Base-by-base conservation (phyloP, 2,113 vertebrate genomes). In the Vulpes vulpes region DNA sequence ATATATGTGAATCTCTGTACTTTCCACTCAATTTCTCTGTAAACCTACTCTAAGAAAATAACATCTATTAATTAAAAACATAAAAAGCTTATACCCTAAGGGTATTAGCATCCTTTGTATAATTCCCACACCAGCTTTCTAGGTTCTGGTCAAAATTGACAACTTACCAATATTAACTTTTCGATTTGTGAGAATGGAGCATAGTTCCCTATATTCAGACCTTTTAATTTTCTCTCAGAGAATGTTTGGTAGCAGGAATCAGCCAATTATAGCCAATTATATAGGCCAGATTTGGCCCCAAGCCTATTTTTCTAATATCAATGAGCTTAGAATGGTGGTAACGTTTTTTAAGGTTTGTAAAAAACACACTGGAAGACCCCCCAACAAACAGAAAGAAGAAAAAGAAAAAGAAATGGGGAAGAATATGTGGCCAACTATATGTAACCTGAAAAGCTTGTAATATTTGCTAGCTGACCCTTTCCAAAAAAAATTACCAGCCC, bases 201-300 rank as follows among this genome's bases (percentile, higher is more conserved):
- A 11, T 67, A 62, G 85, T 95, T 95, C 35, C 64, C 62, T n/a
- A 14, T 93, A 65, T 95, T 87, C 81, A 35, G 20, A 84, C 90
- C 2, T 83, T 94, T 82, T 73, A 15, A 55, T 90, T 95, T 96
- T 83, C 49, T 86, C 80, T 88, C n/a, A 55, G 55, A 97, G 49
- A 60, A 64, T 82, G 43, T 95, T 91, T 57, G 96, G 43, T 84
- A 59, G 14, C 8, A 81, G 60, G 30, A 62, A 25, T 93, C 60
- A 88, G 17, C 59, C 88, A 57, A 19, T 95, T 91, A 83, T 8
- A 89, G n/a, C 59, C 76, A 43, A 43, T 43, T 43, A 43, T 22
- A 7, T 15, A n/a, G 65, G 51, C 30, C 78, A 65, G 59, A 55
- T 62, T 65, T 49, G 64, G 79, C 22, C 81, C 35, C 7, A 82